Conservation (phyloP, 2,888 invertebrate species). For the Notocelia uddmanniana region DNA sequence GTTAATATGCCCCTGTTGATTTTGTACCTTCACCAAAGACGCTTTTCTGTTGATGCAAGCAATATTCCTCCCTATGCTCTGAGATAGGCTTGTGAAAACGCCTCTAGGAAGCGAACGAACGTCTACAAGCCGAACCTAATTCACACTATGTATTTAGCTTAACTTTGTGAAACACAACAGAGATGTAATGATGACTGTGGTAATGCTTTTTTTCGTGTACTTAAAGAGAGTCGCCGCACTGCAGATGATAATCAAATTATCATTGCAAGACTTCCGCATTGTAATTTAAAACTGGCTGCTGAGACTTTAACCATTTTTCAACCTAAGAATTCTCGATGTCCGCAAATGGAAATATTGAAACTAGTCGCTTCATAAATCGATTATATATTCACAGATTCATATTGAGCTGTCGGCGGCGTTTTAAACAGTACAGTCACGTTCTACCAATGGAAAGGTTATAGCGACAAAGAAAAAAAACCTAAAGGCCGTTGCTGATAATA, state of each 20-base stretch:
- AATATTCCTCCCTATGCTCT: slow-evolving; percentile 65
- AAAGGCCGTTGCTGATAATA: slow-evolving; percentile 75
- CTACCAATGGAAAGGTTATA: slow-evolving; percentile 64
- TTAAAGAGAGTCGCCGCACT: slow-evolving; percentile 72
- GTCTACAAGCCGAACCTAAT: slow-evolving; percentile 71
- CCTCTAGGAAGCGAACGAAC: slow-evolving; percentile 50
- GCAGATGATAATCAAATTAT: slow-evolving; percentile 80
- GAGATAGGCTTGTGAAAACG: slow-evolving; percentile 55
- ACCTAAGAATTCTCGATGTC: slow-evolving; percentile 6
- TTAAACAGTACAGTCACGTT: slow-evolving; percentile 76
- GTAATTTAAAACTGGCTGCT: slow-evolving; percentile 74
- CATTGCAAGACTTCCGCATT: slow-evolving; percentile 76
- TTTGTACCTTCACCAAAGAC: slow-evolving; percentile 69
- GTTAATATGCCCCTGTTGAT: slow-evolving; percentile 82
- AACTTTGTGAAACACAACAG: slow-evolving; percentile 81
- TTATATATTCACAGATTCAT: slow-evolving; percentile 69
- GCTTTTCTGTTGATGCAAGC: slow-evolving; percentile 58
- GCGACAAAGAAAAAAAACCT: slow-evolving; percentile 67
- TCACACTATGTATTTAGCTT: slow-evolving; percentile 82
- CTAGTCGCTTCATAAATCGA: slow-evolving; percentile 62
- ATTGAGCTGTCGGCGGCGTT: slow-evolving; percentile 71
- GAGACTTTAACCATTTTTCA: slow-evolving; percentile 39
- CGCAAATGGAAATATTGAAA: slow-evolving; percentile 53
- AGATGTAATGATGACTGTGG: slow-evolving; percentile 78
- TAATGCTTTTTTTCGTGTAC: slow-evolving; percentile 81